phyloP scores from a whole-genome alignment of 2,888 invertebrate species.

The Carpatolechia fugitivella region DNA sequence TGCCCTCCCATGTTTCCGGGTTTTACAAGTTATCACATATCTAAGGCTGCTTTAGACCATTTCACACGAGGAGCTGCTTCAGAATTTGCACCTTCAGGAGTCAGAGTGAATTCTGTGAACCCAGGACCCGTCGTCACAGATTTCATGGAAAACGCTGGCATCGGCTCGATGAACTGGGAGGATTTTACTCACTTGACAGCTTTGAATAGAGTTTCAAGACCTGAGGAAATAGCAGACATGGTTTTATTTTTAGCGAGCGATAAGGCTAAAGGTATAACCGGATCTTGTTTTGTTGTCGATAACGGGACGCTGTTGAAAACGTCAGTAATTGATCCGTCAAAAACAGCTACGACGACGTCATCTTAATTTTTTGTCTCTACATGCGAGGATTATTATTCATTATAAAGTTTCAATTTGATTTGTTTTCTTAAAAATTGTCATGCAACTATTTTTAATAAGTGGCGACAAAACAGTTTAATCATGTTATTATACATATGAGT shows the following conservation, averaged over 20 bases:
- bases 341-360: not conserved
- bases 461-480: too few relatives aligned
- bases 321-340: not conserved
- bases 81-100: conserved; percentile 76
- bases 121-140: conserved; percentile 83
- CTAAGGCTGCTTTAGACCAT: conserved; percentile 86
- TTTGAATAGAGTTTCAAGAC: conserved; percentile 22
- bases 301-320: conserved; percentile 22
- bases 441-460: too few relatives aligned
- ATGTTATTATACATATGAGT: too few relatives aligned
- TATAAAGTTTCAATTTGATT: too few relatives aligned
- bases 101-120: conserved; percentile 84
- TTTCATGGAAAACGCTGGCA: conserved; percentile 38
- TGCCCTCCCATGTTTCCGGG: not conserved
- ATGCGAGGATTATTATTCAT: too few relatives aligned
- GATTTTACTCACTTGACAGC: conserved; percentile 12
- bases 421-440: too few relatives aligned
- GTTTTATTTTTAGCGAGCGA: conserved; percentile 30
- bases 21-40: conserved; percentile 77
- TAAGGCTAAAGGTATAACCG: conserved; percentile 32
- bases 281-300: conserved; percentile 29
- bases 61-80: conserved; percentile 84
- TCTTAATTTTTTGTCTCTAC: too few relatives aligned
- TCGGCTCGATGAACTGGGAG: conserved; percentile 65
- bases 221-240: conserved; percentile 34